Evolutionary conservation across 2,797 vertebrate species (phyloP), one percentile per base, ranked within the genome.

Genomic region (Glossophaga mutica): DNA sequence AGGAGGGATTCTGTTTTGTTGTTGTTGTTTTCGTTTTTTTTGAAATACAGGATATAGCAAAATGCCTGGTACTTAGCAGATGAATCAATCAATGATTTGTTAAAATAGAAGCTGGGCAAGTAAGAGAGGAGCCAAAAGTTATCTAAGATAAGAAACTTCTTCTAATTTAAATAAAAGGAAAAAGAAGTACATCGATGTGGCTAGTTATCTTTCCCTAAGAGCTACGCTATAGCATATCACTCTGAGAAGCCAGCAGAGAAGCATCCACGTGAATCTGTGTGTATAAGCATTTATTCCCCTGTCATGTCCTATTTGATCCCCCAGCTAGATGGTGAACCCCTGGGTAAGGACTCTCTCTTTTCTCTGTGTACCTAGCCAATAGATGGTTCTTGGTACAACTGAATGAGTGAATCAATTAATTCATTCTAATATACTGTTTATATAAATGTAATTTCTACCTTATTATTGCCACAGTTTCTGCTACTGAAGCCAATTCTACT

Each of bases 41-140:
- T 79, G 50, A 92, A 96, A 94, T 46, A 34, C 50, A 84, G 73
- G 34, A 19, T 90, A 88, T 94, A 94, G 55, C 71, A 94, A 95
- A 94, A 42, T 46, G 26, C 55, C 67, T 70, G 55, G 34, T n/a
- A 32, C 48, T 34, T 48, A 77, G 87, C 24, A 71, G 22, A 42
- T 57, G 32, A 90, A 90, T 94, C 59, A 57, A 68, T 92, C 24
- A 78, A 52, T 88, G 37, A 9, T 90, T 78, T 94, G 26, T 95
- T 81, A 34, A 90, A 68, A 86, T 68, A 95, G 9, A 24, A n/a
- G 6, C 10, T 70, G 84, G 24, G 70, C 62, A 44, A 91, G 81
- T 18, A 48, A 34, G 57, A 87, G 67, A 84, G n/a, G 83, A 91
- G 37, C 19, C 32, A 84, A 92, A 77, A 76, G 79, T 86, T 90